phyloP scores from a whole-genome alignment of 1,140 invertebrate species.

The Thaumatotibia leucotreta region DNA sequence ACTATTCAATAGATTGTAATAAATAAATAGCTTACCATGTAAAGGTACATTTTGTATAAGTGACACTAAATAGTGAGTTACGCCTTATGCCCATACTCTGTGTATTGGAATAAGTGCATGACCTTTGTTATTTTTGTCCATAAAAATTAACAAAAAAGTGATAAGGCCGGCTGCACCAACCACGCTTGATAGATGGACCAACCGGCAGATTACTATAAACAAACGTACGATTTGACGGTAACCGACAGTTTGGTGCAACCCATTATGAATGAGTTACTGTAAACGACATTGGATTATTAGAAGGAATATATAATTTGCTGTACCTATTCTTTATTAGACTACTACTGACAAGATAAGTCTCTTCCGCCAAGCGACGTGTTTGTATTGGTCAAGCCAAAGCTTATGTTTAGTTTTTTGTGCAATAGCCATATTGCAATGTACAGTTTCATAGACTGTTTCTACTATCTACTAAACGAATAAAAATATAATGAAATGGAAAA shows the following conservation, averaged over 20 bases:
- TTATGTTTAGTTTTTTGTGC: slow-evolving; percentile 70
- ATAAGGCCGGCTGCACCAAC: too few species aligned
- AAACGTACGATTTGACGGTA: too few species aligned
- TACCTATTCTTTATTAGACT: not conserved
- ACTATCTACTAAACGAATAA: slow-evolving; percentile 41
- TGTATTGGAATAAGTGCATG: not conserved
- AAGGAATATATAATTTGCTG: not conserved
- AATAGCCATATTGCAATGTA: slow-evolving; percentile 72
- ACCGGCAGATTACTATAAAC: too few species aligned
- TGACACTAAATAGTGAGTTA: not conserved
- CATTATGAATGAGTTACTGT: too few species aligned
- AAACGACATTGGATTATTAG: not conserved
- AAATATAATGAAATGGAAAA: slow-evolving; percentile 35
- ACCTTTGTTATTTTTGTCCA: not conserved
- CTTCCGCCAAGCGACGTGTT: slow-evolving; percentile 35
- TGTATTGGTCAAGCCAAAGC: slow-evolving; percentile 72
- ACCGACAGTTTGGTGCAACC: too few species aligned
- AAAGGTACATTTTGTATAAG: not conserved
- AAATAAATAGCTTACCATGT: not conserved
- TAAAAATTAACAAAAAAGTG: not conserved
- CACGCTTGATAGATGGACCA: too few species aligned
- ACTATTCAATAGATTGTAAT: not conserved
- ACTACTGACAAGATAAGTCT: not conserved
- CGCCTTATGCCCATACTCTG: not conserved
- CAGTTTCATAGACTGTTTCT: slow-evolving; percentile 41